Evolutionary conservation across 2,888 invertebrate species (phyloP).

Genomic region (Scaptomyza flava): DNA sequence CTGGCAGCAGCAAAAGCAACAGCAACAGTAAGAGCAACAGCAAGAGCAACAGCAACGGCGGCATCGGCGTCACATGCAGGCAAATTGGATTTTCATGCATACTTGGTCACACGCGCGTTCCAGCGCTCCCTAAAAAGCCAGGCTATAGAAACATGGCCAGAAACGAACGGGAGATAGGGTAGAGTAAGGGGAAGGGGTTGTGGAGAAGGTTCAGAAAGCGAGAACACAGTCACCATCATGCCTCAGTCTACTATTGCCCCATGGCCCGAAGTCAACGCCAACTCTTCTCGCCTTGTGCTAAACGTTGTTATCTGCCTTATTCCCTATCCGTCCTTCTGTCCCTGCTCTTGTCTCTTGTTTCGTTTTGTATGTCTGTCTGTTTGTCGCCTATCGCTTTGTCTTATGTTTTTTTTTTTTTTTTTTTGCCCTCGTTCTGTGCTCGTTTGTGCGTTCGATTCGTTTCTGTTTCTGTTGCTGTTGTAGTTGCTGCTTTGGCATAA

Average conservation of each 20-base stretch:
- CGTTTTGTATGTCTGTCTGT: conserved; percentile 2
- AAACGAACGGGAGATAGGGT: neutral
- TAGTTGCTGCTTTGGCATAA: conserved; percentile 64
- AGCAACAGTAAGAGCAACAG: neutral
- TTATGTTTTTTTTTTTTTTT: conserved; percentile 69
- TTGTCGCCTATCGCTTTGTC: conserved; percentile 45
- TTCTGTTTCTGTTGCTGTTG: conserved; percentile 27
- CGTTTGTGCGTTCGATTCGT: conserved; percentile 72
- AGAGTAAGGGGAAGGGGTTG: conserved; percentile 10
- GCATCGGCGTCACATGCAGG: conserved; percentile 56
- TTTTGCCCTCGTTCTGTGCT: conserved; percentile 59
- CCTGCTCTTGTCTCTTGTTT: conserved; percentile 1
- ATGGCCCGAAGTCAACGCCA: conserved; percentile 31
- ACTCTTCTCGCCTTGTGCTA: conserved; percentile 71
- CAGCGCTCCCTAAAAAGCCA: conserved; percentile 32
- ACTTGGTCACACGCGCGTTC: conserved; percentile 73
- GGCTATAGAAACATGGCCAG: conserved; percentile 28
- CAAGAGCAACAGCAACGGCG: neutral
- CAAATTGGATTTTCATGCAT: conserved; percentile 78
- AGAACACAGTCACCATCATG: neutral
- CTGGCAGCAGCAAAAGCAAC: neutral
- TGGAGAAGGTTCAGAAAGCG: neutral
- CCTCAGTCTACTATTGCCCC: too few species aligned
- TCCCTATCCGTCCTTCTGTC: conserved; percentile 36
- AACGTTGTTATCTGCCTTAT: conserved; percentile 74